phyloP scores from a whole-genome alignment of 1,140 invertebrate genomes.

The Chrysomallon squamiferum region DNA sequence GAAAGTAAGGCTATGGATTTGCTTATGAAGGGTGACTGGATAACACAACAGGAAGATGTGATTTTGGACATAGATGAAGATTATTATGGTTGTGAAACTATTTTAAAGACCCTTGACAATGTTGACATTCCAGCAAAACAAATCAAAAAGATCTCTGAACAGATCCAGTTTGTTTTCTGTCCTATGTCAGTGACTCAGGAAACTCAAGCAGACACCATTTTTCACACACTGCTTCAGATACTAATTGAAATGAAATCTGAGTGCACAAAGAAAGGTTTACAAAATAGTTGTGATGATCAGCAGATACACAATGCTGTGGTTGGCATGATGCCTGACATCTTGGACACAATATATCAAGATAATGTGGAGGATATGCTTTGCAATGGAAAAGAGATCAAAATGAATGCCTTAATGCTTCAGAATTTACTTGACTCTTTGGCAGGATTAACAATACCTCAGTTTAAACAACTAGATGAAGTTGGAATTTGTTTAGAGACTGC shows the following conservation, averaged over 20 bases:
- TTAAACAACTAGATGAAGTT: slow-evolving; percentile 20
- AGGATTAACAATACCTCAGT: slow-evolving; percentile 13
- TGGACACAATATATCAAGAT: background rate
- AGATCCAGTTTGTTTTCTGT: slow-evolving; percentile 26
- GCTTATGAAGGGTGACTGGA: slow-evolving; percentile 11
- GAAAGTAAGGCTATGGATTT: slow-evolving; percentile 23
- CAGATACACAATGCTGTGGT: background rate
- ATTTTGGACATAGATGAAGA: slow-evolving; percentile 53
- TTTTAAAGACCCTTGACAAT: slow-evolving; percentile 26
- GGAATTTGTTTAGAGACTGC: slow-evolving; percentile 45
- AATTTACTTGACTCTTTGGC: slow-evolving; percentile 12
- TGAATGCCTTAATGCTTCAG: slow-evolving; percentile 10
- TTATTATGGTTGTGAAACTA: slow-evolving; percentile 46
- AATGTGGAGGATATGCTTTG: background rate
- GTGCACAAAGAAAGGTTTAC: background rate
- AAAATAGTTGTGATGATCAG: background rate
- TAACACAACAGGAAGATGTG: slow-evolving; percentile 17
- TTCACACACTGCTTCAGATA: slow-evolving; percentile 12
- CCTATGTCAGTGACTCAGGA: slow-evolving; percentile 30
- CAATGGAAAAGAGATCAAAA: background rate
- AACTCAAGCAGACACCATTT: slow-evolving; percentile 22
- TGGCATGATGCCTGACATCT: background rate
- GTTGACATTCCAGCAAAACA: slow-evolving; percentile 9
- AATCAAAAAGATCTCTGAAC: slow-evolving; percentile 14
- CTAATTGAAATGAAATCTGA: slow-evolving; percentile 13